Base-by-base conservation (phyloP, 1,140 invertebrate species). In the Euschistus heros region DNA sequence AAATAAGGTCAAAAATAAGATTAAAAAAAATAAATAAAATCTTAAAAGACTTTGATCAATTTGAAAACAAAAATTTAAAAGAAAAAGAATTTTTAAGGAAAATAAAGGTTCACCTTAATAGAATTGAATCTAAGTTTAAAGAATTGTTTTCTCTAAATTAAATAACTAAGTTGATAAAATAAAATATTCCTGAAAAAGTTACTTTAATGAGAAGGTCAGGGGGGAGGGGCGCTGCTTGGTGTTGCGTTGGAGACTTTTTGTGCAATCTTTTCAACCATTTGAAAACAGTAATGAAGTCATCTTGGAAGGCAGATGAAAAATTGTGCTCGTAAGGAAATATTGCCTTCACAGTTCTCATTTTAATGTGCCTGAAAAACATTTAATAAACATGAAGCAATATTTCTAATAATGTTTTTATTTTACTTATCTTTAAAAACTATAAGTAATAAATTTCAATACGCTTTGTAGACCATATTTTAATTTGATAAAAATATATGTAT, bases 191-290 rank as follows among this genome's bases (percentile, higher is more conserved):
- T 37, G n/a, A 65, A 42, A 30, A 33, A 57, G 46, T 75, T 75
- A 91, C 89, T 79, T 93, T 92, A 18, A 95, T 88, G 44, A 89
- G 79, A 57, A 97, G 75, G 81, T 98, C 95, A 66, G 87, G 84
- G 0, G 92, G 92, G 44, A 96, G 74, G 0, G 83, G 82, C 42
- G 60, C 44, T 47, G 67, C 61, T n/a, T 15, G 46, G 15, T 62
- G 44, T 70, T 87, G 86, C 0, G 81, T 79, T 66, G 82, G 82
- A 75, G 33, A 37, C 33, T 84, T 87, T 70, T 85, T 81, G 54
- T 95, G 91, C 44, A 89, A 76, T 67, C 81, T 75, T 75, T 95
- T 95, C 18, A 97, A 74, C 95, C 95, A 99, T 76, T 97, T 98
- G 68, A 92, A 84, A 30, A 94, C 80, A 46, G 85, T 91, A 26